Evolutionary conservation across 2,888 invertebrate species (phyloP), one percentile per base, ranked within the genome.

Genomic region (Elmis aenea): DNA sequence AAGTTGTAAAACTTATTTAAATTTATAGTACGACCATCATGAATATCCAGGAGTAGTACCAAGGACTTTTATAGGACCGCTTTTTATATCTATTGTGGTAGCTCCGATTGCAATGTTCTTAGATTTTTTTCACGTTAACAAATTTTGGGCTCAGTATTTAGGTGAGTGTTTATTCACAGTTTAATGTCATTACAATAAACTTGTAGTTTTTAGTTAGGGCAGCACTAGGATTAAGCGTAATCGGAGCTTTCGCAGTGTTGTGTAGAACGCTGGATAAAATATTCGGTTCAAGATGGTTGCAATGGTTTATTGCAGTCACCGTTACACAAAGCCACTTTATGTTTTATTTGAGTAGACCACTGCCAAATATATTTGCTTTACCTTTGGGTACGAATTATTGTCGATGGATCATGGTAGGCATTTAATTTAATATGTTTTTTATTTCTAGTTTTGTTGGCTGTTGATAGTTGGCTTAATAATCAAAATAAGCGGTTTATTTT

Each of bases 1-100:
- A 23, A 23, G 23, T 23, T 11, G 23, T 11, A 23, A 22, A 23
- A 6, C 18, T 8, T 6, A 18, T 18, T 50, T 42, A 40, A 50
- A 42, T 38, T 73, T 77, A 58, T 72, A 96, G 92, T 99, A 96
- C 69, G 99, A 99, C 70, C 99, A 99, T 71, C 77, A 88, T 66
- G 90, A 94, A 62, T 99, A 91, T 73, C 93, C 97, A 57, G 87
- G 99, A 42, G 96, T 97, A 41, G 99, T 99, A 38, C 97, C 99
- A 31, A 79, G 99, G 49, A 88, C 93, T 14, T 99, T 99, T 69
- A 66, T 97, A 38, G 97, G 97, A 12, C 90, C 99, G 16, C 65
- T 96, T 13, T 70, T 85, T 42, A 74, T 97, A 51, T 84, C 93
- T 1, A 65, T 77, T 26, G 54, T 93, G 24, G 80, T 91, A 3